These are phyloP conservation scores for Epinephelus moara DNA, from an alignment of 2,113 vertebrate genomes.

Conservation along the genomic window DNA sequence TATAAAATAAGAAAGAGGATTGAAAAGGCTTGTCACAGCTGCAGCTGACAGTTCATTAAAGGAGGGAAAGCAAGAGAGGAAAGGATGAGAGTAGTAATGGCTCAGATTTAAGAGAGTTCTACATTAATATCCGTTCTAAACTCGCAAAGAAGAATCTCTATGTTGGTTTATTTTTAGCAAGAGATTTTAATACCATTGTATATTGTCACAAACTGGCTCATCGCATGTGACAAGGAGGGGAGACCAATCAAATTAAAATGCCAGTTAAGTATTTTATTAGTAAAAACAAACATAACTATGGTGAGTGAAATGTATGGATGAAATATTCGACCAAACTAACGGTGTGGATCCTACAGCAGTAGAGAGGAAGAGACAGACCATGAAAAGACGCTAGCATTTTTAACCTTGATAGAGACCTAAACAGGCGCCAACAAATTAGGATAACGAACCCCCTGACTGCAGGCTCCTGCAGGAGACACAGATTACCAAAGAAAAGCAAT, in stretches of 20 bases:
- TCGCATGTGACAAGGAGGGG: neutral
- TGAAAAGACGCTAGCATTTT: no score
- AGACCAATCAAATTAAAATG: neutral
- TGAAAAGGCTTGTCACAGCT: slow-evolving; percentile 21
- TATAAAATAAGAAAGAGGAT: neutral
- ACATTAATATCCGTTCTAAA: slow-evolving; percentile 3
- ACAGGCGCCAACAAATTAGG: no score
- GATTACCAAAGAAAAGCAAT: neutral
- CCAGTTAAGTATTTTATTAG: neutral
- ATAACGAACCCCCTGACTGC: no score
- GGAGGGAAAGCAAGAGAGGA: neutral
- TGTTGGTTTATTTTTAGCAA: neutral
- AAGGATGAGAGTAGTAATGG: neutral
- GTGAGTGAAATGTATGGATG: no score
- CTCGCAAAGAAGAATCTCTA: neutral
- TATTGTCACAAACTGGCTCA: neutral
- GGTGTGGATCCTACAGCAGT: no score
- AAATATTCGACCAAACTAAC: no score
- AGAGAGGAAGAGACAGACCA: no score
- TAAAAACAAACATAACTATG: neutral
- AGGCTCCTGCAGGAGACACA: neutral
- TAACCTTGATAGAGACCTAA: no score
- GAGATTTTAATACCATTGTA: neutral
- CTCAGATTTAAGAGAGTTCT: neutral
- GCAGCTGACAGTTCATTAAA: slow-evolving; percentile 25